Conservation (phyloP, 2,113 vertebrate species). For the Trichomycterus rosablanca region DNA sequence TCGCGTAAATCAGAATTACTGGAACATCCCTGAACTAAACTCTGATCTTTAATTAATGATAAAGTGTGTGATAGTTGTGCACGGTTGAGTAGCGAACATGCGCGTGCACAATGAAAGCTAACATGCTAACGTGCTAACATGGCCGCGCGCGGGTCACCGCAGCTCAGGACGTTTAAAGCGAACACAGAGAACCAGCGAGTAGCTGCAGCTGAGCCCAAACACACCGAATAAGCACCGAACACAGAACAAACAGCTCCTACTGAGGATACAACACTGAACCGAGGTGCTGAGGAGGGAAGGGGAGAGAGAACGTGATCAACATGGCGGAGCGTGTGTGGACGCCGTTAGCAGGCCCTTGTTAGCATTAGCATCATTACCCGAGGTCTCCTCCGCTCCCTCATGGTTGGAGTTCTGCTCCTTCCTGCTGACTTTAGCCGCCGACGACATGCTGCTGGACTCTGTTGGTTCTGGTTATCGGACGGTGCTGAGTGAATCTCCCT, state of each 20-base stretch:
- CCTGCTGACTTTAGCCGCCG: slow-evolving; percentile 81
- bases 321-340: slow-evolving; percentile 61
- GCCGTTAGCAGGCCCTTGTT: slow-evolving; percentile 54
- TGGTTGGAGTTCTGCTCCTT: slow-evolving; percentile 86
- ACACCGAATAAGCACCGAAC: background rate
- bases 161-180: background rate
- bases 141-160: slow-evolving; percentile 38
- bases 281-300: no score
- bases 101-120: slow-evolving; percentile 54
- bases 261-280: no score
- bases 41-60: background rate
- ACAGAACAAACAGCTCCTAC: background rate
- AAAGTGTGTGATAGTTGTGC: background rate
- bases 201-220: background rate
- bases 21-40: background rate
- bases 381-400: slow-evolving; percentile 82
- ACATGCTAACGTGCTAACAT: slow-evolving; percentile 54
- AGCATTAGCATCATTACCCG: slow-evolving; percentile 61
- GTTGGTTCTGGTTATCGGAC: background rate
- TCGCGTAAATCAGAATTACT: background rate
- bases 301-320: slow-evolving; percentile 35
- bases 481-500: no score
- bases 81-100: slow-evolving; percentile 15
- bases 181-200: background rate
- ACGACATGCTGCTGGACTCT: slow-evolving; percentile 69